Conservation (phyloP, 2,888 invertebrate genomes). For the Tenthredo mesomela region DNA sequence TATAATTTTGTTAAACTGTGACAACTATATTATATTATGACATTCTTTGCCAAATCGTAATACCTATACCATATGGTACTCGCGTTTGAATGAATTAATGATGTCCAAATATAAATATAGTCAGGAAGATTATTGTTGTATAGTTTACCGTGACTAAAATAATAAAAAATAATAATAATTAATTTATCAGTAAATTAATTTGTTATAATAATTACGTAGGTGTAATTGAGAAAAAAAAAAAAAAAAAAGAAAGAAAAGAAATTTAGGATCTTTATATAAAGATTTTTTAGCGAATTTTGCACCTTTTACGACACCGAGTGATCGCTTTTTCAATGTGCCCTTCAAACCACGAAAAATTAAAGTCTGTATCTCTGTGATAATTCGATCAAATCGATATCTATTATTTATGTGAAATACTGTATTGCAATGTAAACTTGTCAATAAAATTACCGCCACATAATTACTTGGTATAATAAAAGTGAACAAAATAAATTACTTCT, state of each 20-base stretch:
- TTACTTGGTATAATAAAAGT: conserved; percentile 9
- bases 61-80: background rate
- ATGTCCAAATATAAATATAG: background rate
- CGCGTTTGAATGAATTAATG: background rate
- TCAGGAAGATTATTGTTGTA: background rate
- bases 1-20: background rate
- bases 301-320: conserved; percentile 43
- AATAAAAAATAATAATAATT: too few species aligned
- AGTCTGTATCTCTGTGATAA: conserved; percentile 54
- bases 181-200: background rate
- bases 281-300: conserved; percentile 40
- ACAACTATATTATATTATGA: background rate
- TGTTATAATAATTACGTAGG: background rate
- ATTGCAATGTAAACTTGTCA: background rate
- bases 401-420: conserved; percentile 15
- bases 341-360: conserved; percentile 46
- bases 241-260: background rate
- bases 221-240: background rate
- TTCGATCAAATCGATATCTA: conserved; percentile 43
- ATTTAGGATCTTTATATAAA: conserved; percentile 23
- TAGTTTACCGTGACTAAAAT: background rate
- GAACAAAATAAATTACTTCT: conserved; percentile 47
- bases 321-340: conserved; percentile 40
- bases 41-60: background rate
- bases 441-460: conserved; percentile 17